Percentiles rank a stretch among this genome's conserved stretches.
phyloP scores from a whole-genome alignment of 1,140 invertebrate species.

The Cyrtorhinus lividipennis region DNA sequence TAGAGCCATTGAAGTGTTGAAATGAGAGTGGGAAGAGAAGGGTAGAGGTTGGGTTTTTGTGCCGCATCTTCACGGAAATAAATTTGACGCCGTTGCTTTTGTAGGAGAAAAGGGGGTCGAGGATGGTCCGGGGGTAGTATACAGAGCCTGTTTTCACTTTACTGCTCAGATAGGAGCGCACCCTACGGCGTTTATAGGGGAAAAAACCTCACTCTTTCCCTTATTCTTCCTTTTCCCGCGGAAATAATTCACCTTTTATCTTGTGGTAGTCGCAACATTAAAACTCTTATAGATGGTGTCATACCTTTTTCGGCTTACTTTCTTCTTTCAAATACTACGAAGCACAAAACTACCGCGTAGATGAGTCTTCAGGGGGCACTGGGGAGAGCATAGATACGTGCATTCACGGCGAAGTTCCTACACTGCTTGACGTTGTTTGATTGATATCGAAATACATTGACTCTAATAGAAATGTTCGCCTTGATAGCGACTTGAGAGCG shows the following conservation, averaged over 20 bases:
- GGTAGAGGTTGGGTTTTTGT: neutral
- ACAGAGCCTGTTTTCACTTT: conserved; percentile 1
- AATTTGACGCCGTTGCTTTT: neutral
- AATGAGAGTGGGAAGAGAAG: neutral
- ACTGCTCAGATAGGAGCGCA: conserved; percentile 4
- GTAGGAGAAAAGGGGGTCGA: neutral
- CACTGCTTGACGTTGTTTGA: too few species aligned
- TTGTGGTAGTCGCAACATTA: conserved; percentile 6
- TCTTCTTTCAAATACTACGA: too few species aligned
- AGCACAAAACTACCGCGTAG: too few species aligned
- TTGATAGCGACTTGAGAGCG: too few species aligned
- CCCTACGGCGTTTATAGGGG: conserved; percentile 1
- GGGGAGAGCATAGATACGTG: too few species aligned
- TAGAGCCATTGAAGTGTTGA: neutral
- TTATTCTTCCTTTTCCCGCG: conserved; percentile 5
- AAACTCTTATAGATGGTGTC: conserved; percentile 1
- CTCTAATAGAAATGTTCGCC: too few species aligned
- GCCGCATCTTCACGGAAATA: neutral
- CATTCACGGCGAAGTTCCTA: too few species aligned
- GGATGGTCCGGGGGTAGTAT: neutral
- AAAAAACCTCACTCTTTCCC: conserved; percentile 3
- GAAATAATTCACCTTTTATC: conserved; percentile 11
- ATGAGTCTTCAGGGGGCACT: too few species aligned
- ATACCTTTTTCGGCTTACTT: too few species aligned
- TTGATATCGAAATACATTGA: too few species aligned